Conservation (phyloP, 2,888 invertebrate species). For the Xanthia icteritia region DNA sequence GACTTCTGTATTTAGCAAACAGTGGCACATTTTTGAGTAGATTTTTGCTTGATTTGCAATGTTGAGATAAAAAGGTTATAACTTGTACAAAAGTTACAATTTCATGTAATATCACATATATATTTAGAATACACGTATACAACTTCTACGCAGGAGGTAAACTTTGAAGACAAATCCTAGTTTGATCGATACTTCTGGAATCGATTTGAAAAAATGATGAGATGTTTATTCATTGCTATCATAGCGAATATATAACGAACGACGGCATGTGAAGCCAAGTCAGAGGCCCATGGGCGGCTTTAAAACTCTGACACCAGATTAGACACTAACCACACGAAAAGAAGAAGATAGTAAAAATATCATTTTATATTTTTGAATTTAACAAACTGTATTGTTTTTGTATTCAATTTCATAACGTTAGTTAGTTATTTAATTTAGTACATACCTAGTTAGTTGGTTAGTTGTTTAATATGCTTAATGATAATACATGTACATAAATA, state of each 20-base stretch:
- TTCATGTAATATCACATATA: neutral
- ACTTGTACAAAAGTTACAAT: neutral
- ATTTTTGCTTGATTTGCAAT: slow-evolving; percentile 53
- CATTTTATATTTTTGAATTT: neutral
- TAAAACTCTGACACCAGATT: too few relatives aligned
- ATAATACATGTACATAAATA: too few relatives aligned
- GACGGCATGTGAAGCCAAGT: too few relatives aligned
- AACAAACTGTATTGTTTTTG: too few relatives aligned
- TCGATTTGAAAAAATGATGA: neutral
- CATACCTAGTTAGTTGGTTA: too few relatives aligned
- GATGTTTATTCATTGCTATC: neutral
- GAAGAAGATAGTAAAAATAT: neutral
- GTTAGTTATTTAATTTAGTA: neutral
- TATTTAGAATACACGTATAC: neutral
- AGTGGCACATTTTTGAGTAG: slow-evolving; percentile 68
- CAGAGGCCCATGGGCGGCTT: too few relatives aligned
- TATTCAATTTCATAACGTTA: too few relatives aligned
- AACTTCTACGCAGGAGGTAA: neutral
- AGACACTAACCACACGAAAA: too few relatives aligned
- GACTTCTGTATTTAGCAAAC: slow-evolving; percentile 89
- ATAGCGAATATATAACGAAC: too few relatives aligned
- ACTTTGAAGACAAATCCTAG: neutral
- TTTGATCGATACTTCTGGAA: neutral
- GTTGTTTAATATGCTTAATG: neutral
- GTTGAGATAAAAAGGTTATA: slow-evolving; percentile 13